A percentile compares a stretch with the other conserved stretches of the same genome.
Evolutionary conservation across 1,140 invertebrate species (phyloP).

Genomic region (Pararge aegeria): DNA sequence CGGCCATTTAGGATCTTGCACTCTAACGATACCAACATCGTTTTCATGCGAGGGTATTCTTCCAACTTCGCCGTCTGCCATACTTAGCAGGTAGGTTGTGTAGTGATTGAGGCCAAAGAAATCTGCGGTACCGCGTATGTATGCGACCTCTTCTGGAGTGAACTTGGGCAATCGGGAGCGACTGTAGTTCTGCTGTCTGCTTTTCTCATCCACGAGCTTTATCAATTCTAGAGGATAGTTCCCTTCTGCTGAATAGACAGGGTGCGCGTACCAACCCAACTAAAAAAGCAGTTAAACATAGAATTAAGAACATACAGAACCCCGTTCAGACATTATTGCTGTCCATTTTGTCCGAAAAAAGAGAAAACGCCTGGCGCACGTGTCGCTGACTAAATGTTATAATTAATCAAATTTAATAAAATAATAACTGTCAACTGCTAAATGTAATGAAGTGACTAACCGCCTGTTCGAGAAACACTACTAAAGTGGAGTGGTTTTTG

Average conservation of each 20-base stretch:
- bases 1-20: slow-evolving; percentile 74
- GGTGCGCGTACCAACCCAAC: slow-evolving; percentile 85
- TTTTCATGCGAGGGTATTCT: slow-evolving; percentile 73
- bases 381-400: no score
- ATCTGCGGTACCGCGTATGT: slow-evolving; percentile 79
- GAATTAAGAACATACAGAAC: no score
- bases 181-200: slow-evolving; percentile 81
- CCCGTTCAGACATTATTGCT: no score
- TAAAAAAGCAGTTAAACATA: no score
- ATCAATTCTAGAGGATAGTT: slow-evolving; percentile 85
- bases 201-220: slow-evolving; percentile 81
- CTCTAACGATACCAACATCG: slow-evolving; percentile 69
- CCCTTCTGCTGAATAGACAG: slow-evolving; percentile 83
- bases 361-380: no score
- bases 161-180: slow-evolving; percentile 83
- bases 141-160: slow-evolving; percentile 81
- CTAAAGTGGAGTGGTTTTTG: no score
- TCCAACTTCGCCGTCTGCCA: slow-evolving; percentile 63
- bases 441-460: no score
- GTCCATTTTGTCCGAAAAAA: no score
- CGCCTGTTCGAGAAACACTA: no score
- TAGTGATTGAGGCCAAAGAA: slow-evolving; percentile 84
- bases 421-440: no score
- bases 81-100: slow-evolving; percentile 75
- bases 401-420: no score